Conservation (phyloP, 2,888 invertebrate species). For the Petrophora chlorosata region DNA sequence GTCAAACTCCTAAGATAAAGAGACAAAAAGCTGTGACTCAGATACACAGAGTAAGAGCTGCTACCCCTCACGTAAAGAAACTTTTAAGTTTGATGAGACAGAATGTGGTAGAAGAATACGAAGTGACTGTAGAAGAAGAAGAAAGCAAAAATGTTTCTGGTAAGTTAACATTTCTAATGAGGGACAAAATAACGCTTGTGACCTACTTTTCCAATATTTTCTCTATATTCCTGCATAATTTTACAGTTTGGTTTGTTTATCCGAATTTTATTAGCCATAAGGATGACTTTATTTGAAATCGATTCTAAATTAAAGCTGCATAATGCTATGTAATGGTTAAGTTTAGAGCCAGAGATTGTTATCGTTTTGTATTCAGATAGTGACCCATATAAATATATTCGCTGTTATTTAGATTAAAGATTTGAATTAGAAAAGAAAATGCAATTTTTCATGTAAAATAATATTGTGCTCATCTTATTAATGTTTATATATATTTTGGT, state of each 20-base stretch:
- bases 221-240: constrained; percentile 21
- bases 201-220: constrained; percentile 5
- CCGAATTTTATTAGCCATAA: constrained; percentile 22
- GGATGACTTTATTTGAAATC: constrained; percentile 2
- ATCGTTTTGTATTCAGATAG: too few species aligned
- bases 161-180: constrained; percentile 36
- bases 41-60: constrained; percentile 54
- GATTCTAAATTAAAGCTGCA: too few species aligned
- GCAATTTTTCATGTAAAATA: too few species aligned
- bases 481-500: too few species aligned
- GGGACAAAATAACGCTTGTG: too few species aligned
- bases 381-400: too few species aligned
- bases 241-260: constrained; percentile 17
- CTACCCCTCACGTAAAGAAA: constrained; percentile 72
- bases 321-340: too few species aligned
- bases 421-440: too few species aligned
- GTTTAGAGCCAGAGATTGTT: too few species aligned
- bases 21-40: constrained; percentile 62
- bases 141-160: constrained; percentile 48
- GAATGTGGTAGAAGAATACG: constrained; percentile 58
- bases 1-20: constrained; percentile 63
- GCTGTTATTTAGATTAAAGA: too few species aligned
- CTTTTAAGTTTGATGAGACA: constrained; percentile 58
- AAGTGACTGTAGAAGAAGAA: constrained; percentile 51
- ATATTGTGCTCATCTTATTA: too few species aligned